Conservation (phyloP, 2,888 invertebrate species). For the Melieria omissa region DNA sequence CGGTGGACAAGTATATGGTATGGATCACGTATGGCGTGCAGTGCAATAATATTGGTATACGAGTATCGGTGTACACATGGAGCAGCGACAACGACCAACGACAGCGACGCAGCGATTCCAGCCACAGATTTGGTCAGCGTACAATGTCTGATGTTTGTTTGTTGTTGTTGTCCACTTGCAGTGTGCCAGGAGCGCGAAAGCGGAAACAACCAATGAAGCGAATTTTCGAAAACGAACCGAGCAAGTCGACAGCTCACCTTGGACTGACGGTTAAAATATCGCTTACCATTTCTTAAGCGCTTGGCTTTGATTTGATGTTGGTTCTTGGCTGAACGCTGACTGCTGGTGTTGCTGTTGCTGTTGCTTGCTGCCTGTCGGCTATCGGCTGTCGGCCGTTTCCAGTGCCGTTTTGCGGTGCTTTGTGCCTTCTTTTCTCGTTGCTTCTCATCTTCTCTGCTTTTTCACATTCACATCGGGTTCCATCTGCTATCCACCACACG, state of each 20-base stretch:
- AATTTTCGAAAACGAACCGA: constrained; percentile 53
- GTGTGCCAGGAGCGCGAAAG: constrained; percentile 12
- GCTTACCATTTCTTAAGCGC: constrained; percentile 65
- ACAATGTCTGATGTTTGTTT: too few species aligned
- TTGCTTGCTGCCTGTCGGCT: constrained; percentile 20
- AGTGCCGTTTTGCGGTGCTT: constrained; percentile 27
- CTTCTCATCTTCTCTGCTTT: constrained; percentile 24
- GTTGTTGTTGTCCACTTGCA: too few species aligned
- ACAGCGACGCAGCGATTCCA: too few species aligned
- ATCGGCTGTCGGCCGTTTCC: constrained; percentile 12
- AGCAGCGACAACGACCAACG: too few species aligned
- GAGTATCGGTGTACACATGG: too few species aligned
- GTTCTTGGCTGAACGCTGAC: constrained; percentile 36
- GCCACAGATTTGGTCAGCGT: too few species aligned
- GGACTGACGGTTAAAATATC: constrained; percentile 62
- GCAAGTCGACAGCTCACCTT: constrained; percentile 64
- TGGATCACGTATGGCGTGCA: too few species aligned
- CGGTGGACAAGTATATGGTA: too few species aligned
- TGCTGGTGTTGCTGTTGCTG: constrained; percentile 39
- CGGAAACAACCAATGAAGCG: constrained; percentile 23
- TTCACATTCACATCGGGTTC: neutral
- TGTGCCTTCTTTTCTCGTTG: constrained; percentile 13
- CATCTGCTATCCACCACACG: too few species aligned
- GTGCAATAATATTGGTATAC: too few species aligned
- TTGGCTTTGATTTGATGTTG: constrained; percentile 46